Evolutionary conservation across 2,888 invertebrate genomes (phyloP).

Genomic region (Polyommatus iphigenia): DNA sequence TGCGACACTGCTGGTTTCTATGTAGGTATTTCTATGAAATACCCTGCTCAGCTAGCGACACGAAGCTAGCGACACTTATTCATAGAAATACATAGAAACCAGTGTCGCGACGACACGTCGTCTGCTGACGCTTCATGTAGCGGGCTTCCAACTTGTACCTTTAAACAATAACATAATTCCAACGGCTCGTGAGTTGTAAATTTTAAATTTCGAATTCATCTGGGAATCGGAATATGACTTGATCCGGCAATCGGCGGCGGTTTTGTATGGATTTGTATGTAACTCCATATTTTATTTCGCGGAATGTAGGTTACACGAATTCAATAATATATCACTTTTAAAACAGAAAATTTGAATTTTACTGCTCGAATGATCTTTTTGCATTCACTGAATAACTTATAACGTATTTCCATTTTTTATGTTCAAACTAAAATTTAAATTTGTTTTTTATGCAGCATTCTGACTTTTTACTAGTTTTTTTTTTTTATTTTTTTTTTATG

Average conservation of each 20-base stretch:
- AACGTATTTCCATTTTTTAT: not conserved
- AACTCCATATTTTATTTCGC: not conserved
- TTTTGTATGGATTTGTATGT: not conserved
- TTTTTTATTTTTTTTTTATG: not conserved
- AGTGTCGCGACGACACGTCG: too few relatives aligned
- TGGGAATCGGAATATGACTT: not conserved
- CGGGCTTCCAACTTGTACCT: too few relatives aligned
- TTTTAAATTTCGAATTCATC: conserved; percentile 14
- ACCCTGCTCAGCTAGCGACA: too few relatives aligned
- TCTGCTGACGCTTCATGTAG: too few relatives aligned
- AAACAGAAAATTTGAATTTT: conserved; percentile 1
- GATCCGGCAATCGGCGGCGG: conserved; percentile 13
- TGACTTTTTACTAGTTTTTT: not conserved
- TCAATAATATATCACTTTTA: not conserved
- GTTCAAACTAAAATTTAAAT: not conserved
- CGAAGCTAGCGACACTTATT: too few relatives aligned
- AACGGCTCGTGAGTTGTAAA: not conserved
- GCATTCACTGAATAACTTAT: conserved; percentile 1
- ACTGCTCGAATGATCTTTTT: not conserved
- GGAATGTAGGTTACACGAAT: conserved; percentile 17
- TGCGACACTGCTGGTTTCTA: too few relatives aligned
- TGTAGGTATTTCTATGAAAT: too few relatives aligned
- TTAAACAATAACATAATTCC: not conserved
- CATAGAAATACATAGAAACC: too few relatives aligned
- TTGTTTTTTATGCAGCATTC: not conserved